A percentile compares a stretch with the other conserved stretches of the same genome.
phyloP scores from a whole-genome alignment of 2,888 invertebrate genomes.

The Galeopsomyia nigrocyanea region DNA sequence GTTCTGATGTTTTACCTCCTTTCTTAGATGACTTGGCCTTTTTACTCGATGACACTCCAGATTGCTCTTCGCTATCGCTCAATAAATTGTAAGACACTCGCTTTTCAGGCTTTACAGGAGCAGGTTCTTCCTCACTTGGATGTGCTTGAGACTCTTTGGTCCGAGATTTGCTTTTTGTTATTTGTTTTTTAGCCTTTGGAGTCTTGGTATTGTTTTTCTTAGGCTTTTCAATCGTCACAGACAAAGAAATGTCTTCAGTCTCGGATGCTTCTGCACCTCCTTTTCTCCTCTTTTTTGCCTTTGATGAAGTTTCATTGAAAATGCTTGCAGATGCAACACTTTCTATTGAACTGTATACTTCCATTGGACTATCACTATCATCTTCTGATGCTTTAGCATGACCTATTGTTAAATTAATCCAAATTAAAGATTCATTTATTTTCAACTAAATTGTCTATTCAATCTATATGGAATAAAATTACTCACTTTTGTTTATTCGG shows the following conservation, averaged over 20 bases:
- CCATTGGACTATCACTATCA: constrained; percentile 36
- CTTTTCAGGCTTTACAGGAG: constrained; percentile 19
- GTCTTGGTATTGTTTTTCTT: constrained; percentile 29
- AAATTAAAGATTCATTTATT: constrained; percentile 1
- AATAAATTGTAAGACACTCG: constrained; percentile 29
- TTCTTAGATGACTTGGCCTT: not conserved
- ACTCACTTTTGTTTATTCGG: constrained; percentile 46
- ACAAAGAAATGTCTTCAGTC: constrained; percentile 15
- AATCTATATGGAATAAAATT: not conserved
- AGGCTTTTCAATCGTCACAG: constrained; percentile 22
- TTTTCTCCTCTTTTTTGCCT: constrained; percentile 43
- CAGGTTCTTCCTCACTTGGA: constrained; percentile 43
- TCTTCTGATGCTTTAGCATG: constrained; percentile 35
- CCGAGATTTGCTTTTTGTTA: constrained; percentile 21
- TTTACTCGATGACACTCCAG: constrained; percentile 10
- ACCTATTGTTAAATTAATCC: constrained; percentile 11
- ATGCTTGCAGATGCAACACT: constrained; percentile 10
- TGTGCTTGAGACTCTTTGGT: constrained; percentile 27
- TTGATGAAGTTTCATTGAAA: constrained; percentile 20
- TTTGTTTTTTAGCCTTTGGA: constrained; percentile 17
- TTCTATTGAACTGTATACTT: constrained; percentile 16
- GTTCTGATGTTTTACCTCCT: constrained; percentile 37
- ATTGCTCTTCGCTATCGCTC: constrained; percentile 34
- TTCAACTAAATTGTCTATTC: not conserved
- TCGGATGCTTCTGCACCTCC: constrained; percentile 37